Conservation (phyloP, 2,113 vertebrate genomes). For the Butastur rufipennis region DNA sequence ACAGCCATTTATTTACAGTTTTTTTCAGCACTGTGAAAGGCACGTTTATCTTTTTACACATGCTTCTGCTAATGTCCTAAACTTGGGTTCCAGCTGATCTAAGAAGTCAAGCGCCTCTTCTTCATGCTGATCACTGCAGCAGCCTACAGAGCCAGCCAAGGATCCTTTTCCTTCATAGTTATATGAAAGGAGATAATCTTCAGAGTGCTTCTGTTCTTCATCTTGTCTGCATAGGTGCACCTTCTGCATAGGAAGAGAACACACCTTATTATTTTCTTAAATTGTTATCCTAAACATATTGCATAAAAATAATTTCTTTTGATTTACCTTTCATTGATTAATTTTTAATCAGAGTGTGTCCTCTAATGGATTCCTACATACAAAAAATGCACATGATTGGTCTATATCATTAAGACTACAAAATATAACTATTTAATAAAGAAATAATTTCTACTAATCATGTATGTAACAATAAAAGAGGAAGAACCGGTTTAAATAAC, state of each 20-base stretch:
- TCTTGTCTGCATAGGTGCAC: constrained; percentile 79
- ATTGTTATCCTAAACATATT: constrained; percentile 71
- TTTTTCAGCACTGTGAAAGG: not conserved
- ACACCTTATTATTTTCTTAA: constrained; percentile 67
- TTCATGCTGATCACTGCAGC: constrained; percentile 83
- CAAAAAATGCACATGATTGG: constrained; percentile 83
- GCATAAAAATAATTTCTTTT: constrained; percentile 78
- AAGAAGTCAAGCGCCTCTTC: constrained; percentile 85
- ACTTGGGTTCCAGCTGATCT: constrained; percentile 89
- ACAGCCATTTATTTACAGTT: constrained; percentile 17
- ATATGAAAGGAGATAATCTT: constrained; percentile 82
- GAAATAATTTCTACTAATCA: constrained; percentile 56
- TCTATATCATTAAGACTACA: constrained; percentile 74
- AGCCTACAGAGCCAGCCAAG: constrained; percentile 84
- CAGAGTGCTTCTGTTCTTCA: constrained; percentile 79
- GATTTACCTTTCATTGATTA: constrained; percentile 84
- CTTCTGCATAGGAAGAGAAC: constrained; percentile 69
- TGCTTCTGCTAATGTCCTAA: constrained; percentile 84
- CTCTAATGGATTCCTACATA: constrained; percentile 82
- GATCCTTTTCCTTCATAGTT: constrained; percentile 89
- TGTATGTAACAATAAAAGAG: constrained; percentile 37
- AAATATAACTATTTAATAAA: constrained; percentile 70
- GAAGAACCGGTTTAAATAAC: constrained; percentile 41
- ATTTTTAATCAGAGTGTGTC: constrained; percentile 84
- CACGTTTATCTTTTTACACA: constrained; percentile 73